phyloP scores from a whole-genome alignment of 2,888 invertebrate genomes.

The Aproaerema taeniolella region DNA sequence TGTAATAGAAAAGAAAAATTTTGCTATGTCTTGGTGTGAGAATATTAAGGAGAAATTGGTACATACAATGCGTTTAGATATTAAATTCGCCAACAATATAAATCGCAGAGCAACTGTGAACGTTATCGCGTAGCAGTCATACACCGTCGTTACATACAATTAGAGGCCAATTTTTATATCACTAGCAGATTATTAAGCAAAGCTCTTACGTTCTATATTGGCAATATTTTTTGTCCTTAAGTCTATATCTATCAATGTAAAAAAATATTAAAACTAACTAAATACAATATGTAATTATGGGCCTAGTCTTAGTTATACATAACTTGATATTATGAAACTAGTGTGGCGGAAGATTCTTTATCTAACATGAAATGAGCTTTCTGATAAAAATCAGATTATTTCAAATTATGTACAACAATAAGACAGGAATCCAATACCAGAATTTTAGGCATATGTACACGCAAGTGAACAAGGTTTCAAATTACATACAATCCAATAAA shows the following conservation, averaged over 20 bases:
- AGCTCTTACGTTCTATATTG: slow-evolving; percentile 37
- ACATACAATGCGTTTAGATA: no score
- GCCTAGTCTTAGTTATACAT: no score
- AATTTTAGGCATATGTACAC: slow-evolving; percentile 57
- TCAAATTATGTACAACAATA: background rate
- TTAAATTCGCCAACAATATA: background rate
- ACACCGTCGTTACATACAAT: no score
- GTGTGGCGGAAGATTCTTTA: no score
- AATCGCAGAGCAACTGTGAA: background rate
- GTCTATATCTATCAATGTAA: slow-evolving; percentile 27
- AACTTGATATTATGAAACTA: no score
- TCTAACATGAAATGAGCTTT: no score
- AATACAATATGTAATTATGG: no score
- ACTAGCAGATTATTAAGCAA: slow-evolving; percentile 4
- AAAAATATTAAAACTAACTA: slow-evolving; percentile 19
- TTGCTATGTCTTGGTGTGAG: no score
- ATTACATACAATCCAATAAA: slow-evolving; percentile 39
- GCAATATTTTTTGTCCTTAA: slow-evolving; percentile 38
- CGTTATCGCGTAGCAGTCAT: background rate
- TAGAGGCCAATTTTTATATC: background rate
- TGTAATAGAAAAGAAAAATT: no score
- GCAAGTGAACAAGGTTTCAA: slow-evolving; percentile 38
- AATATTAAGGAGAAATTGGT: no score
- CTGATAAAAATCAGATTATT: no score
- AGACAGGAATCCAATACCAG: background rate